Conservation (phyloP, 2,797 vertebrate genomes). For the Acanthiza pusilla region DNA sequence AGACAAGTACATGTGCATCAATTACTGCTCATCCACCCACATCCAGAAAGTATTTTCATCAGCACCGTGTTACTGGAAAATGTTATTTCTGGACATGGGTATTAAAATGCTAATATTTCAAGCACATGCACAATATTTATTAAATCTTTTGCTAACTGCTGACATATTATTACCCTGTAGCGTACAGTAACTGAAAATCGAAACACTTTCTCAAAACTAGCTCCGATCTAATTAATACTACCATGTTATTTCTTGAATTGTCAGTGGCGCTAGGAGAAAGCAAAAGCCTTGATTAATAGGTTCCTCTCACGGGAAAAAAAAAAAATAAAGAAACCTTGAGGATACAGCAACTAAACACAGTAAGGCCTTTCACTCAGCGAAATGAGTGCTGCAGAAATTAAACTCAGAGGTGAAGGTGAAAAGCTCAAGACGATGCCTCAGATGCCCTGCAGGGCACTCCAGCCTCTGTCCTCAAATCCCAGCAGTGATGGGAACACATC, state of each 20-base stretch:
- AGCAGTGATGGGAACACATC: neutral
- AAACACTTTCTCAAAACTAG: neutral
- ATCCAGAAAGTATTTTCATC: neutral
- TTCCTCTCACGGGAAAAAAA: neutral
- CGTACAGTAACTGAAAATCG: neutral
- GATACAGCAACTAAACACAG: neutral
- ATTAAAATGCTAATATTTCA: conserved; percentile 37
- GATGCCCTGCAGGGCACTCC: neutral
- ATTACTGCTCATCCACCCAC: neutral
- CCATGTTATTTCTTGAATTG: neutral
- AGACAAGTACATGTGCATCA: neutral
- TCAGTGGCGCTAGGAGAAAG: neutral
- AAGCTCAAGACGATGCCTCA: neutral
- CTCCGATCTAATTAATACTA: conserved; percentile 1
- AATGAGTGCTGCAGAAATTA: neutral
- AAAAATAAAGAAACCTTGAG: neutral
- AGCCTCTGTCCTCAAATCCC: neutral
- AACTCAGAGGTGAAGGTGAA: neutral
- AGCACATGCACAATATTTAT: conserved; percentile 5
- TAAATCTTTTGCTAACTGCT: neutral
- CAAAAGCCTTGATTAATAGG: neutral
- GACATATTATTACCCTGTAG: neutral
- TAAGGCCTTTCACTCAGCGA: neutral
- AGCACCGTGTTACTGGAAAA: neutral
- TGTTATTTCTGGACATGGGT: neutral